A percentile compares a stretch with the other conserved stretches of the same genome.
Conservation (phyloP, 2,113 vertebrate species). For the Fregata magnificens region DNA sequence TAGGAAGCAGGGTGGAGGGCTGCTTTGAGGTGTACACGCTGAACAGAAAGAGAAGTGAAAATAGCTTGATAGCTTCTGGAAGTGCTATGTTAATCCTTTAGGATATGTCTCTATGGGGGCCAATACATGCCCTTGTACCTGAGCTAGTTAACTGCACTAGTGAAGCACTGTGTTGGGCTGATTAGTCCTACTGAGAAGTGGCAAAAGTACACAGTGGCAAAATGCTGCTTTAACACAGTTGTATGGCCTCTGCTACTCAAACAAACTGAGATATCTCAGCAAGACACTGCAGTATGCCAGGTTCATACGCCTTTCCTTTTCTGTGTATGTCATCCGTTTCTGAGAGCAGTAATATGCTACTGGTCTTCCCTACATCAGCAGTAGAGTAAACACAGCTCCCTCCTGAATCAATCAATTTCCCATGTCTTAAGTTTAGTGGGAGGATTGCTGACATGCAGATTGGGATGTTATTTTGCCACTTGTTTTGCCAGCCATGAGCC, state of each 20-base stretch:
- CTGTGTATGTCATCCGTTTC: background rate
- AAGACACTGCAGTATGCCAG: background rate
- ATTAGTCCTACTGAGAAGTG: background rate
- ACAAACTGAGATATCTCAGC: background rate
- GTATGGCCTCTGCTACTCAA: background rate
- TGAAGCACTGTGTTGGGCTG: background rate
- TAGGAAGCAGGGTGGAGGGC: background rate
- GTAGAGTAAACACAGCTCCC: background rate
- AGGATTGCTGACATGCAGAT: slow-evolving; percentile 44
- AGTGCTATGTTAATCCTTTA: background rate
- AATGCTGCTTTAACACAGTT: background rate
- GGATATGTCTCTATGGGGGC: background rate
- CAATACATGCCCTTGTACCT: background rate
- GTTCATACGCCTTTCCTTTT: background rate
- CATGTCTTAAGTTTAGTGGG: background rate
- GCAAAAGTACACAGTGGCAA: background rate
- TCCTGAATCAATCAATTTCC: background rate
- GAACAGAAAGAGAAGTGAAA: background rate
- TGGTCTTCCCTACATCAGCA: background rate
- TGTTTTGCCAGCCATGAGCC: slow-evolving; percentile 17
- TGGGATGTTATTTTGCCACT: slow-evolving; percentile 1
- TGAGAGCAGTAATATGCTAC: background rate
- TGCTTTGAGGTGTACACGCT: background rate
- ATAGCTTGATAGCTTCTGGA: background rate
- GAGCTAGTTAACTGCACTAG: background rate